Conservation (phyloP, 64 coral and sea anemone species). For the Astreopora myriophthalma region DNA sequence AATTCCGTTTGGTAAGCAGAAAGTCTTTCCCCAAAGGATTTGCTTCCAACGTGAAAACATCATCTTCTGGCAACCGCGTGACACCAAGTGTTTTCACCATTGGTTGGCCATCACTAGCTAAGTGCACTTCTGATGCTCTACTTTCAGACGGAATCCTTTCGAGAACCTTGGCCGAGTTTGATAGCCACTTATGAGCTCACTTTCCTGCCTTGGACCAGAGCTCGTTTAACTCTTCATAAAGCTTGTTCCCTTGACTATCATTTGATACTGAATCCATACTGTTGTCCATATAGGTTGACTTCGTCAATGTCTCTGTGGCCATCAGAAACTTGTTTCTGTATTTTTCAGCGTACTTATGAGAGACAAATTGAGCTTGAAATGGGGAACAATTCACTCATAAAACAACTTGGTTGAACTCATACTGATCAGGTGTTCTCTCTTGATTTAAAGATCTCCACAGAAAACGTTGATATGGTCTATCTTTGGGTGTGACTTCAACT, state of each 20-base stretch:
- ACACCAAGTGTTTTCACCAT: background rate
- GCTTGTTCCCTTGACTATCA: conserved; percentile 6
- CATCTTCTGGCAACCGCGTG: background rate
- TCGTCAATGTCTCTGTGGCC: conserved; percentile 61
- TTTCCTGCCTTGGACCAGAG: background rate
- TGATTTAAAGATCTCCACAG: conserved; percentile 50
- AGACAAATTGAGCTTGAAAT: conserved; percentile 55
- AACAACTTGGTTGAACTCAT: conserved; percentile 58
- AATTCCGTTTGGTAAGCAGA: background rate
- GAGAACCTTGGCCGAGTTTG: background rate
- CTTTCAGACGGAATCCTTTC: background rate
- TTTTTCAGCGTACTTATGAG: conserved; percentile 37
- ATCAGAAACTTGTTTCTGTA: conserved; percentile 29
- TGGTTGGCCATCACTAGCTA: background rate
- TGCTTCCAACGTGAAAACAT: background rate
- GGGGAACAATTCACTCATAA: conserved; percentile 52
- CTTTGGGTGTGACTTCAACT: background rate
- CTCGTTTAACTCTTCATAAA: background rate
- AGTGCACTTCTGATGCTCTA: background rate
- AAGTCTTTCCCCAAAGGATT: background rate
- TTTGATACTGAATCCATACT: conserved; percentile 24
- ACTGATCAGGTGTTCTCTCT: background rate
- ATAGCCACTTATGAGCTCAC: background rate
- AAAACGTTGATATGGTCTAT: conserved; percentile 20
- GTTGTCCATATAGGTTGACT: conserved; percentile 36